Percentiles rank a stretch among this genome's conserved stretches.
phyloP scores from a whole-genome alignment of 2,797 vertebrate species.

The Hozukius guyotensis region DNA sequence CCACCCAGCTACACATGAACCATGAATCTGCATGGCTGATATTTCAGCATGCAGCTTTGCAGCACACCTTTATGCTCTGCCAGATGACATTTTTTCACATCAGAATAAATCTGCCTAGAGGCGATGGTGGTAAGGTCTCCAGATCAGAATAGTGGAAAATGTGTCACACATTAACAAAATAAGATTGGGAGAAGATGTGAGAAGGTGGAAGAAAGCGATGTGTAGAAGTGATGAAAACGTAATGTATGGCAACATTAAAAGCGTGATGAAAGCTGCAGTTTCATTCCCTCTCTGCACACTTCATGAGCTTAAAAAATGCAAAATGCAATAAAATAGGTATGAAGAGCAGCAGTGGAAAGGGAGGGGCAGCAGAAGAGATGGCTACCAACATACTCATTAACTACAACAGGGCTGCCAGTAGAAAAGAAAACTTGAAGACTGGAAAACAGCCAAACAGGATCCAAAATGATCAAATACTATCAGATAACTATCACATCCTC shows the following conservation, averaged over 20 bases:
- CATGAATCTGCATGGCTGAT: neutral
- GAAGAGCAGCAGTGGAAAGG: neutral
- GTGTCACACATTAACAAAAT: neutral
- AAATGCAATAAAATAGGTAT: neutral
- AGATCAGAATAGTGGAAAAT: neutral
- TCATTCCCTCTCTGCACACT: neutral
- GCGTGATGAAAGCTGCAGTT: neutral
- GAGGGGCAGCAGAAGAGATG: neutral
- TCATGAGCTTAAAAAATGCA: neutral
- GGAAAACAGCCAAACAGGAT: slow-evolving; percentile 4
- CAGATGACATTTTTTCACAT: neutral
- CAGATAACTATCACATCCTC: neutral
- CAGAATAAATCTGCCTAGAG: neutral
- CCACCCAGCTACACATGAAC: slow-evolving; percentile 9
- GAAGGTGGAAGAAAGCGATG: neutral
- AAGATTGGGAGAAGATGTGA: neutral
- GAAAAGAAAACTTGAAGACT: neutral
- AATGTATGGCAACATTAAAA: neutral
- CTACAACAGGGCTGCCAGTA: neutral
- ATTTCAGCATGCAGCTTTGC: neutral
- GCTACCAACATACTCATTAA: slow-evolving; percentile 6
- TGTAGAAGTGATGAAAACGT: slow-evolving; percentile 2
- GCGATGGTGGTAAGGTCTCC: neutral
- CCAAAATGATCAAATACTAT: neutral
- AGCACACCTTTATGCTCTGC: neutral